Percentiles rank a stretch among this genome's conserved stretches.
These are phyloP conservation scores for Petrocephalus microphthalmus DNA, from an alignment of 2,113 vertebrate genomes.

Conservation along the genomic window DNA sequence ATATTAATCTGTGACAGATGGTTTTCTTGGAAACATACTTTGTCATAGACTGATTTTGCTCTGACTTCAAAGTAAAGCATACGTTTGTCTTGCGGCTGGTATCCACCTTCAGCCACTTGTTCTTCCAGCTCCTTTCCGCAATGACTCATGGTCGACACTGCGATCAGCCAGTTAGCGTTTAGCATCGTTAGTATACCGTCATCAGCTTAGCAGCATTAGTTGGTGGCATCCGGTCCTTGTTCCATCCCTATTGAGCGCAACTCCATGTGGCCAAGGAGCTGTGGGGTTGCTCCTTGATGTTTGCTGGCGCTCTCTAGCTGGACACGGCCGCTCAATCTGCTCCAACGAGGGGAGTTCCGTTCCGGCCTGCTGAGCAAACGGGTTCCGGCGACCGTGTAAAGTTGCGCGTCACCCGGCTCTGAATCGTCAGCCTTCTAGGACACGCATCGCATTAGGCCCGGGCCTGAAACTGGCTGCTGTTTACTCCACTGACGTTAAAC, in stretches of 20 bases:
- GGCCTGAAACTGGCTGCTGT: neutral
- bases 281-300: neutral
- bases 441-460: neutral
- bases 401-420: neutral
- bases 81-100: neutral
- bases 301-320: neutral
- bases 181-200: neutral
- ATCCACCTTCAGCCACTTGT: neutral
- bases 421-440: slow-evolving; percentile 10
- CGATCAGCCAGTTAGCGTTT: neutral
- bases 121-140: neutral
- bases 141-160: neutral
- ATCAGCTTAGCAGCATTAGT: neutral
- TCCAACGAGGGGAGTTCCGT: neutral
- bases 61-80: neutral
- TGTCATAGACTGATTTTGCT: neutral
- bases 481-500: neutral
- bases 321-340: neutral
- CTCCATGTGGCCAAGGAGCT: neutral
- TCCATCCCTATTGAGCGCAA: neutral
- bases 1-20: neutral
- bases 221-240: neutral
- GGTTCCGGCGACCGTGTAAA: neutral
- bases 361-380: neutral
- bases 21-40: neutral